A percentile compares a stretch with the other conserved stretches of the same genome.
phyloP scores from a whole-genome alignment of 2,113 vertebrate genomes.

The Amblyornis subalaris region DNA sequence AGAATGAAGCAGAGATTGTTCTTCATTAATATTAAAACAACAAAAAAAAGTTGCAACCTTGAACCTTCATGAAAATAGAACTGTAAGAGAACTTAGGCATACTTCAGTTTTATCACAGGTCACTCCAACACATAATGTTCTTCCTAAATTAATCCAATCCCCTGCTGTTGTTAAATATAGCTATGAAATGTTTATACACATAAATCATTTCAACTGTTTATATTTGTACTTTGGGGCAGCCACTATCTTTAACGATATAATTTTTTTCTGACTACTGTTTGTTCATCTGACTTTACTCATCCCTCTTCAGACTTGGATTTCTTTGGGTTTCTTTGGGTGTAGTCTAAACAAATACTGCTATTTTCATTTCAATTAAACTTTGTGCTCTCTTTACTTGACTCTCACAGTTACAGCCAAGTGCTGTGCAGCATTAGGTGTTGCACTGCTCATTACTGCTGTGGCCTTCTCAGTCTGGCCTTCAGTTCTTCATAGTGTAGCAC shows the following conservation, averaged over 20 bases:
- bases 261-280: neutral
- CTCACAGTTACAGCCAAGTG: neutral
- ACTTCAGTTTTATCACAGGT: neutral
- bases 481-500: neutral
- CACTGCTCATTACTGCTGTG: neutral
- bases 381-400: neutral
- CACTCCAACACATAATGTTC: neutral
- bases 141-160: neutral
- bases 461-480: neutral
- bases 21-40: neutral
- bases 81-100: neutral
- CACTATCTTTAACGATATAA: neutral
- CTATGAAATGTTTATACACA: neutral
- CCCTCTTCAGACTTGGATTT: neutral
- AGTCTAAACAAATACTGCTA: neutral
- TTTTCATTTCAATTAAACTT: neutral
- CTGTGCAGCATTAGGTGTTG: neutral
- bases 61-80: neutral
- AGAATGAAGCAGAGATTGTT: neutral
- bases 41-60: neutral
- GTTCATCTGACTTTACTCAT: neutral
- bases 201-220: neutral
- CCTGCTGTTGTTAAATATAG: neutral
- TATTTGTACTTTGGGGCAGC: neutral
- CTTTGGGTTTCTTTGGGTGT: neutral